Conservation (phyloP, 2,113 vertebrate genomes). For the Microcebus murinus region DNA sequence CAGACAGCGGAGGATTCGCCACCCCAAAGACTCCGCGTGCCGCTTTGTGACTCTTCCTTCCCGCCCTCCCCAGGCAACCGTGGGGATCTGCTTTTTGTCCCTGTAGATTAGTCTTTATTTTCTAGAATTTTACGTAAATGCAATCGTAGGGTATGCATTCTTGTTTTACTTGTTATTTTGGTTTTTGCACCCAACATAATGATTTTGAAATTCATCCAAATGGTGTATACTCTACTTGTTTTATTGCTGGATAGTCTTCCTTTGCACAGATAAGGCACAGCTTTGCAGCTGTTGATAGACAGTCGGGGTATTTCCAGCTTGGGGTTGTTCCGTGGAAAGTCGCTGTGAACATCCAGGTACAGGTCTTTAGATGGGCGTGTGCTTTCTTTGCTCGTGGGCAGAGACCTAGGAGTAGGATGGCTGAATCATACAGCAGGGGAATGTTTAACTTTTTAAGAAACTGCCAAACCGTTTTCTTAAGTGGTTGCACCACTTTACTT, state of each 20-base stretch:
- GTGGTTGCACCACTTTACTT: background rate
- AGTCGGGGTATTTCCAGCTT: background rate
- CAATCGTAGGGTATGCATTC: background rate
- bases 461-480: background rate
- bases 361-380: background rate
- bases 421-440: background rate
- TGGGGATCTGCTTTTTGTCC: background rate
- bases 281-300: background rate
- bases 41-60: background rate
- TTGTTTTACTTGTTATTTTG: background rate
- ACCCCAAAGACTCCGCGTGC: background rate
- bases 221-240: background rate
- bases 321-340: background rate
- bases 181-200: background rate
- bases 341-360: too few species aligned
- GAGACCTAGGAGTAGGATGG: background rate
- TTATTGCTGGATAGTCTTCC: background rate
- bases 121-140: background rate
- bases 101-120: background rate
- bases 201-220: conserved; percentile 9
- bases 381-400: background rate
- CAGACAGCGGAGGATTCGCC: background rate
- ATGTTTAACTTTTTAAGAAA: background rate
- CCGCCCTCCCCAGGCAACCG: background rate
- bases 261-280: background rate